These are phyloP conservation scores for Plotosus lineatus DNA, from an alignment of 2,113 vertebrate species.

Conservation along the genomic window DNA sequence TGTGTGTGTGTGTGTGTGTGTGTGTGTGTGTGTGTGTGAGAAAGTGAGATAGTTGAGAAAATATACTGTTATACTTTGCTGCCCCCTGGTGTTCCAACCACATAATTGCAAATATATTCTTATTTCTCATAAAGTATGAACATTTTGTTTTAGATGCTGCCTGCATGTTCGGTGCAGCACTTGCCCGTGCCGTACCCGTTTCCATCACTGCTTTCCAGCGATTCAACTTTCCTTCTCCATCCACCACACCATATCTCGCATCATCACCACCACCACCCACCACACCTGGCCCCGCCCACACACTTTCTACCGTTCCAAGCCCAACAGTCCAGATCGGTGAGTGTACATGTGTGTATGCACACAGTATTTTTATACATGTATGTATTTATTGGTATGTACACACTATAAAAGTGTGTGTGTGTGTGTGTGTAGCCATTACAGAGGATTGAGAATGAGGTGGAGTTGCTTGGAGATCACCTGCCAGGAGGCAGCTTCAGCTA, in stretches of 20 bases:
- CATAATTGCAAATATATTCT: too few species aligned
- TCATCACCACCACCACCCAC: conserved; percentile 84
- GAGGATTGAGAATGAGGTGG: conserved; percentile 96
- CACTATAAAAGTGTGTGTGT: background rate
- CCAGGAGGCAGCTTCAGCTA: conserved; percentile 88
- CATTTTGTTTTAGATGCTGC: conserved; percentile 82
- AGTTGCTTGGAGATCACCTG: conserved; percentile 91
- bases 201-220: conserved; percentile 91
- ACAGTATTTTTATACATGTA: background rate
- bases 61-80: conserved; percentile 46
- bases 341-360: conserved; percentile 49
- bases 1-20: conserved; percentile 51
- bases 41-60: too few species aligned
- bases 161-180: conserved; percentile 95
- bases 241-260: conserved; percentile 86
- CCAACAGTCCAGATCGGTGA: conserved; percentile 92
- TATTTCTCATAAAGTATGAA: too few species aligned
- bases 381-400: background rate
- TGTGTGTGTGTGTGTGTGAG: background rate
- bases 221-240: conserved; percentile 92
- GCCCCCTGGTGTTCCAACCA: conserved; percentile 61
- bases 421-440: conserved; percentile 82
- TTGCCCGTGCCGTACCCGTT: conserved; percentile 95
- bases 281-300: conserved; percentile 87
- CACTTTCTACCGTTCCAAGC: conserved; percentile 96